Conservation (phyloP, 2,797 vertebrate genomes). For the Stomatorhinus walkeri region DNA sequence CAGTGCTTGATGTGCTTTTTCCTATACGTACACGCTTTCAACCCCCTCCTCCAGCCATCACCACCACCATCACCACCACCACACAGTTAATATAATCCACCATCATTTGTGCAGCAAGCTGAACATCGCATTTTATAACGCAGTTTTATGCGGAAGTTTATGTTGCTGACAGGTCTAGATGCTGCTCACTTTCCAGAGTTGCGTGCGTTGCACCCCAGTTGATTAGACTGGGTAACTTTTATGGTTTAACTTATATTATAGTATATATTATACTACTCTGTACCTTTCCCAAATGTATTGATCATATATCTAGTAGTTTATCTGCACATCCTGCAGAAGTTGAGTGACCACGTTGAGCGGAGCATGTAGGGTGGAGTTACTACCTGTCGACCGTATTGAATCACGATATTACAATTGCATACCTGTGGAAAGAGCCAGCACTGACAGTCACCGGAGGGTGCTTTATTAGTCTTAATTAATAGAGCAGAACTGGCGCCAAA, state of each 20-base stretch:
- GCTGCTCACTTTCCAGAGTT: neutral
- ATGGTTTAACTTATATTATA: neutral
- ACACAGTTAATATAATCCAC: neutral
- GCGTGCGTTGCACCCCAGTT: neutral
- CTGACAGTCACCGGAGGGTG: constrained; percentile 17
- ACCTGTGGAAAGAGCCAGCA: constrained; percentile 16
- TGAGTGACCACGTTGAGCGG: neutral
- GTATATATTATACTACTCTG: neutral
- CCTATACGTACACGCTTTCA: neutral
- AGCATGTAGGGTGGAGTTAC: neutral
- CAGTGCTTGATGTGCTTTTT: neutral
- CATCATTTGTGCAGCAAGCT: neutral
- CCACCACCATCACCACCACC: neutral
- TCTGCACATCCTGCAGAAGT: neutral
- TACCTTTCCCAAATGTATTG: neutral
- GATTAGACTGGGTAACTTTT: neutral
- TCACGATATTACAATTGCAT: constrained; percentile 9
- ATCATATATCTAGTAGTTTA: neutral
- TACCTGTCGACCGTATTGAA: constrained; percentile 3
- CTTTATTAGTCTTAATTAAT: constrained; percentile 12
- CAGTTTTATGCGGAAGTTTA: neutral
- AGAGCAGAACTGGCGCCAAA: neutral
- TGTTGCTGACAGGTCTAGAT: neutral
- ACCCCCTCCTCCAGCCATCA: neutral
- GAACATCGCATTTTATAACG: neutral